Base-by-base conservation (phyloP, 2,797 vertebrate species). In the Xenops minutus region DNA sequence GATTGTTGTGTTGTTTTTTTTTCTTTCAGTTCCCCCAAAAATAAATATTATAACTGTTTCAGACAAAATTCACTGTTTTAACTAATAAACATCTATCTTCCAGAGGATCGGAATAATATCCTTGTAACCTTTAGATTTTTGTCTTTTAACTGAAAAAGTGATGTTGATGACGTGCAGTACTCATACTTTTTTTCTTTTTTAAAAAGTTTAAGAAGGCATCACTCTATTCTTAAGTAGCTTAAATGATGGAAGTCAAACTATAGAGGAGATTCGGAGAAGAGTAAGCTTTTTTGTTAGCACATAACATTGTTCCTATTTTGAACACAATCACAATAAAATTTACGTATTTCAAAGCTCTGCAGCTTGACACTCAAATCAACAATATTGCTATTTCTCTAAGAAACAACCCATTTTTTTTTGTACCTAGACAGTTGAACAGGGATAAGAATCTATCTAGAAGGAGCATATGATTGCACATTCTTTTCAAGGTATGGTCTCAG, bases 1-100 rank as follows among this genome's bases (percentile, higher is more conserved):
- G 1, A 10, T 24, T 43, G 1, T 18, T 44, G 6, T 26, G 2
- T 17, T 43, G 2, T 0, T 52, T 64, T 3, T 2, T 0, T 52
- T 64, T 2, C 7, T 52, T 55, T 48, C 48, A 52, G 2, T 61
- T 78, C 9, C 22, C 32, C 10, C 23, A 64, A 13, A 72, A 88
- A 59, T 20, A 74, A 85, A 29, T 61, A 41, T 52, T 62, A 71
- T 2, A 55, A 66, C 56, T 22, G 2, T 63, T 76, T 82, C 17
- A n/a, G 23, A 27, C 3, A 82, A 62, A 68, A 52, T 10, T 48
- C 61, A 12, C 21, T 34, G 1, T 59, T 61, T 63, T 36, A 39
- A 44, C 6, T 69, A 55, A 49, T 58, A 61, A 87, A 36, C 2
- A 9, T 90, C 56, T 66, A 24, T 32, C 11, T 48, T 91, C 69